These are phyloP conservation scores for Athene cunicularia DNA, from an alignment of 2,113 vertebrate genomes.

Conservation along the genomic window DNA sequence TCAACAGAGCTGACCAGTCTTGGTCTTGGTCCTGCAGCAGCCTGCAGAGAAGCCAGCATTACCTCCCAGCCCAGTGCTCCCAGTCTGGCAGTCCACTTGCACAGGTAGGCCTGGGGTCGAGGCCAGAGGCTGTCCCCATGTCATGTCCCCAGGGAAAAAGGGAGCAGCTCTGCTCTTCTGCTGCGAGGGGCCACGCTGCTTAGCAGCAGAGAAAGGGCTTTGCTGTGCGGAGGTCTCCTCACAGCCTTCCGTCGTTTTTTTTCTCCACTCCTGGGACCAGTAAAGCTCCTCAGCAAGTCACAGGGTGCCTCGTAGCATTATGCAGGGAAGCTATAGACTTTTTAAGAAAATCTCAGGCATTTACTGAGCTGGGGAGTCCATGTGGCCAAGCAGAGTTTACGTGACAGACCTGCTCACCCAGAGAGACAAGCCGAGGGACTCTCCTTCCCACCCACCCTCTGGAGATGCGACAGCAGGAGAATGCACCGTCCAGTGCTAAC, in stretches of 20 bases:
- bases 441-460: neutral
- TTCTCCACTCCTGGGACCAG: neutral
- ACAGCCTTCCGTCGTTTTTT: rapidly evolving
- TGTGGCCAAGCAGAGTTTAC: neutral
- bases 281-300: neutral
- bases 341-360: neutral
- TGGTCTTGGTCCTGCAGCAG: neutral
- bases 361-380: rapidly evolving
- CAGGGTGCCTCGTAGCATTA: rapidly evolving
- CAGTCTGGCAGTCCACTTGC: rapidly evolving
- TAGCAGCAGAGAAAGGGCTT: neutral
- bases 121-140: neutral
- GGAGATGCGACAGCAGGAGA: neutral
- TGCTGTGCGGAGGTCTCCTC: neutral
- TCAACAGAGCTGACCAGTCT: neutral
- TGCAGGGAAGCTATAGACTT: neutral
- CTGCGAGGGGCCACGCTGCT: neutral
- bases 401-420: neutral
- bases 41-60: neutral
- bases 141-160: neutral
- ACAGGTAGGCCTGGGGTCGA: neutral
- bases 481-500: rapidly evolving
- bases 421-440: neutral
- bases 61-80: neutral
- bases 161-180: neutral